A percentile compares a stretch with the other conserved stretches of the same genome.
Conservation (phyloP, 2,113 vertebrate genomes). For the Nicator chloris region DNA sequence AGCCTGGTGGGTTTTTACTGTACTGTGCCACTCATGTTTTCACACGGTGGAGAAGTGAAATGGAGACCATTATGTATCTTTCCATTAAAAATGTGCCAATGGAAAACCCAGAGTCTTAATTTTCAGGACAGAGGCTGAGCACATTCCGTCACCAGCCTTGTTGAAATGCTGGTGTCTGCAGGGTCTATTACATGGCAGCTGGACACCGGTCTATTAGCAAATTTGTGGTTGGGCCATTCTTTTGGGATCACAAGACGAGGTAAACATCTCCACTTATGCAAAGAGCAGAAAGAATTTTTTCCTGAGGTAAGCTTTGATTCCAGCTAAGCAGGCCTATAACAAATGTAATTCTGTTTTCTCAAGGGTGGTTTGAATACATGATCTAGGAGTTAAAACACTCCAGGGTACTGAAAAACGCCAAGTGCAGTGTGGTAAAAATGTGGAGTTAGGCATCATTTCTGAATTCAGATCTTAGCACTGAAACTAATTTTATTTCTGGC, state of each 20-base stretch:
- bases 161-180: neutral
- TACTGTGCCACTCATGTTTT: neutral
- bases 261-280: neutral
- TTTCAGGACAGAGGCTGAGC: neutral
- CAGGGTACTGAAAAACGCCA: neutral
- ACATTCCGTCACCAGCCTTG: neutral
- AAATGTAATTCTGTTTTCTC: neutral
- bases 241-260: neutral
- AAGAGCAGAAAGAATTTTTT: neutral
- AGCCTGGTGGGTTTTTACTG: neutral
- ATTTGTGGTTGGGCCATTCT: neutral
- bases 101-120: neutral
- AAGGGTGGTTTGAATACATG: neutral
- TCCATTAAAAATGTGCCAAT: neutral
- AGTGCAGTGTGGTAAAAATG: neutral
- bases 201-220: neutral
- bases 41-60: neutral
- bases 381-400: neutral
- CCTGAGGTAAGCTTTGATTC: neutral
- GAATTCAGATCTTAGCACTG: neutral
- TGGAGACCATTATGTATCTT: neutral
- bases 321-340: neutral
- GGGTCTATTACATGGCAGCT: neutral
- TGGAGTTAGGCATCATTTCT: neutral
- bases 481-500: neutral